Evolutionary conservation across 2,797 vertebrate genomes (phyloP), one percentile per base, ranked within the genome.

Genomic region (Geotrypetes seraphini): DNA sequence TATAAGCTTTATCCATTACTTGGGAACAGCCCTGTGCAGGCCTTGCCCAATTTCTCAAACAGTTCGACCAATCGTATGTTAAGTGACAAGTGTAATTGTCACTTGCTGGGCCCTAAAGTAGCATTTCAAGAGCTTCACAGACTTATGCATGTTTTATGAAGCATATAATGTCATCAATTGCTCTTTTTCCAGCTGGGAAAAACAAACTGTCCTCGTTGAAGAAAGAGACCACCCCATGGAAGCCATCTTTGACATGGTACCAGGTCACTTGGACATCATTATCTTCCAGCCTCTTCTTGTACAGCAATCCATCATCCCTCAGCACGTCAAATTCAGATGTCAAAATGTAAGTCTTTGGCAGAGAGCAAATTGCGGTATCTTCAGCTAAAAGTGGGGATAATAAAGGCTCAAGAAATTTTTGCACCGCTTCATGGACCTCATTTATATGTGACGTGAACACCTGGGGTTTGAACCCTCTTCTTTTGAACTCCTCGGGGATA

Each of bases 321-420:
- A 92, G 39, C 25, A 85, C 28, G 3, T 91, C 89, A 4, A 73
- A 82, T 50, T 90, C 82, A 23, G 88, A 92, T 51, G 82, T 92
- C 52, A 95, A 60, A 7, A 91, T 33, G 54, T 88, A 89, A 6
- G 86, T 33, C 33, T 77, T 73, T 0, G 88, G 86, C 5, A 73
- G 60, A 5, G 25, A 74, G 21, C 62, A 25, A 15, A 92, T n/a
- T n/a, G 83, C 25, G 0, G 29, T 57, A 6, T 90, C 79, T 1
- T 85, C 81, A 4, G 71, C 76, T 9, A 92, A 23, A 33, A 90
- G 43, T 5, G 87, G 87, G 2, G 81, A 83, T 33, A 80, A 62
- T 12, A 44, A 31, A 0, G 53, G 12, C 5, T 83, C 55, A 10
- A 86, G 36, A 13, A 39, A 0, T 0, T 15, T 0, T 16, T 64